These are phyloP conservation scores for Rhagophthalmus giganteus DNA, from an alignment of 2,888 invertebrate species.

Conservation along the genomic window DNA sequence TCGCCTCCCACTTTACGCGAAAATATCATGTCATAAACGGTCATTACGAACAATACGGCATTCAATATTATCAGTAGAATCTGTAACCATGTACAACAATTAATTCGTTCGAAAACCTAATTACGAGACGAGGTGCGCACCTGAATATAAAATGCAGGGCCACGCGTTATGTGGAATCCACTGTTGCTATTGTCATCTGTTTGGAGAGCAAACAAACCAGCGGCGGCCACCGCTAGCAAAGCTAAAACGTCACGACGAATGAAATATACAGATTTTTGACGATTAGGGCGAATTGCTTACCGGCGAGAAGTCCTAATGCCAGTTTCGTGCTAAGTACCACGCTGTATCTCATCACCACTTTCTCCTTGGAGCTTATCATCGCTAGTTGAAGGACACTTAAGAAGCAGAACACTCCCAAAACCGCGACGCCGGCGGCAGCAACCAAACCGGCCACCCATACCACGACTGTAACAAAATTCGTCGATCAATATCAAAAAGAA, in stretches of 20 bases:
- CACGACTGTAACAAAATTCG: slow-evolving; percentile 67
- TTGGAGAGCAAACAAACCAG: slow-evolving; percentile 81
- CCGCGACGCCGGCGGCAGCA: slow-evolving; percentile 72
- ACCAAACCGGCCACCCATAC: slow-evolving; percentile 82
- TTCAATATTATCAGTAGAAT: slow-evolving; percentile 77
- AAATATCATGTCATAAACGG: slow-evolving; percentile 79
- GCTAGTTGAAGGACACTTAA: slow-evolving; percentile 82
- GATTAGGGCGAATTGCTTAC: slow-evolving; percentile 56
- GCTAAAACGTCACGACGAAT: slow-evolving; percentile 65
- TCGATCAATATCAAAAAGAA: too few relatives aligned
- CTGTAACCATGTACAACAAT: too few relatives aligned
- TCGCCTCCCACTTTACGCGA: slow-evolving; percentile 77
- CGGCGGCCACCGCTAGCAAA: slow-evolving; percentile 77
- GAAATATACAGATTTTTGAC: neutral
- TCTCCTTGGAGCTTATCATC: slow-evolving; percentile 84
- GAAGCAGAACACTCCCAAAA: slow-evolving; percentile 76
- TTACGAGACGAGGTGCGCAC: too few relatives aligned
- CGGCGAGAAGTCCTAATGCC: slow-evolving; percentile 73
- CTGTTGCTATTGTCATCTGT: slow-evolving; percentile 73
- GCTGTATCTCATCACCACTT: slow-evolving; percentile 77
- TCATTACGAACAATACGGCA: slow-evolving; percentile 74
- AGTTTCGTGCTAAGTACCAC: slow-evolving; percentile 78
- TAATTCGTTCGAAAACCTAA: too few relatives aligned
- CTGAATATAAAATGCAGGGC: slow-evolving; percentile 87
- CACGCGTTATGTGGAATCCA: slow-evolving; percentile 75